Evolutionary conservation across 2,113 vertebrate genomes (phyloP).

Genomic region (Garra rufa): DNA sequence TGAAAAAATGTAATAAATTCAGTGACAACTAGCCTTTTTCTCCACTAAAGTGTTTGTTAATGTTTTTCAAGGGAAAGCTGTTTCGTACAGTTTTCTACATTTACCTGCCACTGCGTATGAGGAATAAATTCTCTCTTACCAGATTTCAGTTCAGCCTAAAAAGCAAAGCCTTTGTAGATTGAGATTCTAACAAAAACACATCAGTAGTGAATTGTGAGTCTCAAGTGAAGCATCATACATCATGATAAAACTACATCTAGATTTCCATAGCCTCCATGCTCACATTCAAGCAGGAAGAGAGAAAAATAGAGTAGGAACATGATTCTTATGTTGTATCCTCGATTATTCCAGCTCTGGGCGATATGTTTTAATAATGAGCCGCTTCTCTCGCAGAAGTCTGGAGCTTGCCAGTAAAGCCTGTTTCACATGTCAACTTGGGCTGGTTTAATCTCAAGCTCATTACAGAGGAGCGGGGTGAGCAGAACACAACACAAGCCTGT

Average conservation of each 20-base stretch:
- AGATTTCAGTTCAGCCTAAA: neutral
- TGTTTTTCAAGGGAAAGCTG: neutral
- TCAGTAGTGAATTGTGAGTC: neutral
- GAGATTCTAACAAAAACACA: neutral
- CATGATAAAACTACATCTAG: neutral
- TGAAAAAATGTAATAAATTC: neutral
- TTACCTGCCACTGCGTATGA: neutral
- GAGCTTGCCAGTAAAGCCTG: slow-evolving; percentile 75
- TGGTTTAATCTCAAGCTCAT: slow-evolving; percentile 78
- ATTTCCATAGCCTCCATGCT: slow-evolving; percentile 45
- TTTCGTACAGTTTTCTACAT: neutral
- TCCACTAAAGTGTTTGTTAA: neutral
- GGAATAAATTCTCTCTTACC: neutral
- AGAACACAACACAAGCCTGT: slow-evolving; percentile 75
- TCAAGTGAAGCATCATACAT: slow-evolving; percentile 7
- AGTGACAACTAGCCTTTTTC: neutral
- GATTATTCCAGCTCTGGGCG: slow-evolving; percentile 76
- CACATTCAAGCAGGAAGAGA: slow-evolving; percentile 49
- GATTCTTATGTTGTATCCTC: slow-evolving; percentile 68
- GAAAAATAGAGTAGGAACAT: slow-evolving; percentile 43
- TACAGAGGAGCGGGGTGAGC: slow-evolving; percentile 75
- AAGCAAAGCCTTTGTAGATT: neutral
- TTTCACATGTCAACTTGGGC: slow-evolving; percentile 77
- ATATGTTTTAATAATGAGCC: slow-evolving; percentile 83
- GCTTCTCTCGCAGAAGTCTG: slow-evolving; percentile 69